Conservation (phyloP, 2,888 invertebrate genomes). For the Dynastes maya region DNA sequence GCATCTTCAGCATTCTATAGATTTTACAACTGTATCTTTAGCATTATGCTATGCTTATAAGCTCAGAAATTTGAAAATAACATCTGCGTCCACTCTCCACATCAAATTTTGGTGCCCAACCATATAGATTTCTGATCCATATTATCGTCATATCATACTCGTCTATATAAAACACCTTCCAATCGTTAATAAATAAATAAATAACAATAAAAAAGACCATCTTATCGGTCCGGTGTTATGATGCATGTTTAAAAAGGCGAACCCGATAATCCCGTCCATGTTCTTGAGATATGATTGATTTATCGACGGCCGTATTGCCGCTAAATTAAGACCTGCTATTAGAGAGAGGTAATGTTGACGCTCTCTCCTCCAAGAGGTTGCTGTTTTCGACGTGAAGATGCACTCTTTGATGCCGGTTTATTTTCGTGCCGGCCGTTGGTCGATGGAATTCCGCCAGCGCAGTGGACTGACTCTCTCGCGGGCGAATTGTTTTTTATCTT, state of each 20-base stretch:
- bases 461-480: conserved; percentile 4
- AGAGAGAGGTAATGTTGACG: neutral
- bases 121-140: neutral
- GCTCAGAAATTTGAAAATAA: too few species aligned
- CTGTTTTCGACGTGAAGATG: conserved; percentile 3
- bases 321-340: conserved; percentile 31
- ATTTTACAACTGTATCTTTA: too few species aligned
- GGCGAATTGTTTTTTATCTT: conserved; percentile 21
- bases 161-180: neutral
- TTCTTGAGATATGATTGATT: conserved; percentile 47
- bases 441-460: conserved; percentile 40
- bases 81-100: too few species aligned
- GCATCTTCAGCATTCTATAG: too few species aligned
- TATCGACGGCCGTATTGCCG: conserved; percentile 28
- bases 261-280: conserved; percentile 39
- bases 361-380: neutral
- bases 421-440: conserved; percentile 16
- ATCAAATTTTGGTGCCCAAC: neutral
- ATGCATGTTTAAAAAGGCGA: conserved; percentile 43
- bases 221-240: conserved; percentile 42
- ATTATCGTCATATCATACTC: neutral
- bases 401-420: conserved; percentile 1
- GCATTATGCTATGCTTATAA: too few species aligned
- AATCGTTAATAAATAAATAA: conserved; percentile 13
- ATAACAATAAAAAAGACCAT: conserved; percentile 36